Base-by-base conservation (phyloP, 2,113 vertebrate genomes). In the Lampris incognitus region DNA sequence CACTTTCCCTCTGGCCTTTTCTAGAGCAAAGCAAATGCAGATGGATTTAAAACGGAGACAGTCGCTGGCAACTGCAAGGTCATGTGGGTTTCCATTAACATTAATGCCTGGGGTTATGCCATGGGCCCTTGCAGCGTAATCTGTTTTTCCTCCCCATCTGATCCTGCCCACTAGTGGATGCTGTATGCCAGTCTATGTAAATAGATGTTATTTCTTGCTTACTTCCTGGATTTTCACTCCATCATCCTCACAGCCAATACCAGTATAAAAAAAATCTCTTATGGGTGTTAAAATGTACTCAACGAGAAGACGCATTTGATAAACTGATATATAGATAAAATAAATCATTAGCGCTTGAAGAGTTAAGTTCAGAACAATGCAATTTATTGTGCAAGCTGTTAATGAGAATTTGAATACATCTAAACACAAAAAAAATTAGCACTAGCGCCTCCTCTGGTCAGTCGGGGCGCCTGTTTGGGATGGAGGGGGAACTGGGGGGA, bases 81-180 rank as follows among this genome's bases (percentile, higher is more conserved):
- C 90, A 89, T 85, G 87, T 83, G 79, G 77, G 83, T 89, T 93
- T 87, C 84, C 87, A 87, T 92, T 89, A 85, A 88, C 85, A 81
- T 87, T 85, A 90, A 88, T 86, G 86, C 85, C 75, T 36, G 0
- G 66, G 86, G 85, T 91, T 87, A 86, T 87, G 78, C 89, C 82
- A 84, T 71, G 57, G 79, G 69, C 82, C 82, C 76, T 74, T n/a
- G 78, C 79, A 77, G 81, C 80, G 72, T 89, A 85, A 89, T 91
- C 88, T 87, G 79, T 88, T 92, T 89, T 83, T 66, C 54, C 69
- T 86, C 6, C 76, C 86, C 83, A 89, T 88, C 85, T 89, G 85
- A 92, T 93, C 88, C 77, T 9, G 40, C 82, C 65, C 37, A 13
- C 68, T 79, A 82, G 41, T 81, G 61, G 73, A 72, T 55, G 74